phyloP scores from a whole-genome alignment of 2,888 invertebrate genomes.

The Amblyjoppa fuscipennis region DNA sequence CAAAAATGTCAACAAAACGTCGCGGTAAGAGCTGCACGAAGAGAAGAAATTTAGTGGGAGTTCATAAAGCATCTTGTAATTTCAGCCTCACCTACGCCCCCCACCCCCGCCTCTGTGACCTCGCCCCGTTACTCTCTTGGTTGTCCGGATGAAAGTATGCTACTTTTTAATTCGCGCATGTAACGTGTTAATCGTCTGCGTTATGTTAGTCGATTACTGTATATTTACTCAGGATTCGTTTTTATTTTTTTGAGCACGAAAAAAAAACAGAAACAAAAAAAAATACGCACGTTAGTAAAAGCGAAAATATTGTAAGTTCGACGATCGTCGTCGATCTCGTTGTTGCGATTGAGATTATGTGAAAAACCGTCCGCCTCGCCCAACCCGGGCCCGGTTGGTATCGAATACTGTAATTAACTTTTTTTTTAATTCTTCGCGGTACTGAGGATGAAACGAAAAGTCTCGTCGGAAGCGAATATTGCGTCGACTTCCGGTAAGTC shows the following conservation, averaged over 20 bases:
- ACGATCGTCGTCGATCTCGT: neutral
- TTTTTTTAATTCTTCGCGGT: too few relatives aligned
- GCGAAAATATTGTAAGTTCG: constrained; percentile 6
- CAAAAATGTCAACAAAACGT: neutral
- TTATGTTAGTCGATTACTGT: constrained; percentile 32
- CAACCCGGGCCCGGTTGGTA: too few relatives aligned
- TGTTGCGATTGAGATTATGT: too few relatives aligned
- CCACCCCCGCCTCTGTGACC: neutral
- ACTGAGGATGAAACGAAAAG: too few relatives aligned
- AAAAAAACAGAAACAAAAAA: constrained; percentile 25
- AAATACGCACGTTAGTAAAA: neutral
- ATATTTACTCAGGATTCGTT: constrained; percentile 40
- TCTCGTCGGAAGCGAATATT: too few relatives aligned
- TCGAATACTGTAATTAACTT: too few relatives aligned
- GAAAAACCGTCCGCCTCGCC: too few relatives aligned
- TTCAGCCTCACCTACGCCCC: constrained; percentile 41
- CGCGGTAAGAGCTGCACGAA: constrained; percentile 19
- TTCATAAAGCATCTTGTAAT: constrained; percentile 50
- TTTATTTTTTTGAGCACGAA: constrained; percentile 53
- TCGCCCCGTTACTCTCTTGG: neutral
- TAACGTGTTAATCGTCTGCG: constrained; percentile 12
- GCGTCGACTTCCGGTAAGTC: too few relatives aligned
- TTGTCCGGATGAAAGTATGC: constrained; percentile 39
- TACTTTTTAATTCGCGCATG: constrained; percentile 39
- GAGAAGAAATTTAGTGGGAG: constrained; percentile 13